Percentiles rank a stretch among this genome's conserved stretches.
Evolutionary conservation across 1,140 invertebrate genomes (phyloP).

Genomic region (Paralvinella palmiformis): DNA sequence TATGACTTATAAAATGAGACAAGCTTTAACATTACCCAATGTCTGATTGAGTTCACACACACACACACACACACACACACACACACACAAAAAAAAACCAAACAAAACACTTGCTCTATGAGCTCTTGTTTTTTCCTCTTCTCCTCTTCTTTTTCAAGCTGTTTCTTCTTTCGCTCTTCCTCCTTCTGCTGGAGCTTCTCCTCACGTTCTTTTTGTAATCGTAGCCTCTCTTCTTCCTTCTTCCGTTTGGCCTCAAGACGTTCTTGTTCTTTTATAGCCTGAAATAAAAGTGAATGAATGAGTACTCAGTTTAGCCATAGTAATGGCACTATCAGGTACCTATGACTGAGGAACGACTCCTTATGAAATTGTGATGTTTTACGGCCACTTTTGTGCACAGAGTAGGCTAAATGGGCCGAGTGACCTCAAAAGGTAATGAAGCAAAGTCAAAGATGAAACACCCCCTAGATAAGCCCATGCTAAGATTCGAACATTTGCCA

Average conservation of each 20-base stretch:
- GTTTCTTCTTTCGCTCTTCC: neutral
- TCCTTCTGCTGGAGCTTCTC: conserved; percentile 1
- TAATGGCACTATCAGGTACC: too few species aligned
- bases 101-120: neutral
- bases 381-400: too few species aligned
- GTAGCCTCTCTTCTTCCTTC: conserved; percentile 7
- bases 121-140: conserved; percentile 22
- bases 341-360: too few species aligned
- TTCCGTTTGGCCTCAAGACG: neutral
- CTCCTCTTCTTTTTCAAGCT: conserved; percentile 14
- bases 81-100: neutral
- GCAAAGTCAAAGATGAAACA: too few species aligned
- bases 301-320: too few species aligned
- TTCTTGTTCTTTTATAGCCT: too few species aligned
- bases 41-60: neutral
- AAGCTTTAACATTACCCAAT: neutral
- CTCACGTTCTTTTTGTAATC: neutral
- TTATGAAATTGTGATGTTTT: too few species aligned
- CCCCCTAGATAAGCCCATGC: too few species aligned
- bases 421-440: too few species aligned
- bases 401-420: too few species aligned
- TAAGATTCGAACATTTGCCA: too few species aligned
- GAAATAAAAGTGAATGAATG: too few species aligned
- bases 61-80: neutral
- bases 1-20: neutral